A percentile compares a stretch with the other conserved stretches of the same genome.
phyloP scores from a whole-genome alignment of 2,113 vertebrate genomes.

The Sylvilagus bachmani region DNA sequence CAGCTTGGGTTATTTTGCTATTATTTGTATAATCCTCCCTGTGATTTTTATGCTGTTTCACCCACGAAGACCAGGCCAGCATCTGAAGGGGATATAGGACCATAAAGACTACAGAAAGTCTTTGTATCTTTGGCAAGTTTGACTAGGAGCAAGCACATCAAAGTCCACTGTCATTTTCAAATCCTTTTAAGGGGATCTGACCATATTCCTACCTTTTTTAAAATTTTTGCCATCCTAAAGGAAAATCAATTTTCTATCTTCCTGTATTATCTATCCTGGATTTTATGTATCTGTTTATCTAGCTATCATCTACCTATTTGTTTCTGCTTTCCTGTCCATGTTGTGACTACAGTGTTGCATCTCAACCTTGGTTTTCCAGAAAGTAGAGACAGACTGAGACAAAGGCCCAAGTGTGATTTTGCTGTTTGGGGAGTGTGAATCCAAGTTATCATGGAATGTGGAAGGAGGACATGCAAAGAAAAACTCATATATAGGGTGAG shows the following conservation, averaged over 20 bases:
- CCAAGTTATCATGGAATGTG: not conserved
- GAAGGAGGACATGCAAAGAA: not conserved
- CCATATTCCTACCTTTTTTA: not conserved
- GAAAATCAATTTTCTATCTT: not conserved
- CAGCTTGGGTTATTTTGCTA: constrained; percentile 62
- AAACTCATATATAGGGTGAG: not conserved
- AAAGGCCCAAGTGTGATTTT: not conserved
- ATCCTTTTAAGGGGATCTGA: constrained; percentile 15
- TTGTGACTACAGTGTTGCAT: not conserved
- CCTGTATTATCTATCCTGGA: not conserved
- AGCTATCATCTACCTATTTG: too few relatives aligned
- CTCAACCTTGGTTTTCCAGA: not conserved
- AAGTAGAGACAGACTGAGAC: not conserved
- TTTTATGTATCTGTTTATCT: not conserved
- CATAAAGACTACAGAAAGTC: not conserved
- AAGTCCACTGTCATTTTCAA: constrained; percentile 43
- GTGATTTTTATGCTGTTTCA: constrained; percentile 25
- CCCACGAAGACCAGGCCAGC: not conserved
- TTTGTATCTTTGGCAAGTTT: not conserved
- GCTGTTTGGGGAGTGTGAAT: not conserved
- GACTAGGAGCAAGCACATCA: not conserved
- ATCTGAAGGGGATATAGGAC: not conserved
- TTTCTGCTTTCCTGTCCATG: not conserved
- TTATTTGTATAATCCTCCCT: constrained; percentile 24
- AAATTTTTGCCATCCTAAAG: constrained; percentile 1